Evolutionary conservation across 2,113 vertebrate genomes (phyloP).

Genomic region (Pteropus alecto): DNA sequence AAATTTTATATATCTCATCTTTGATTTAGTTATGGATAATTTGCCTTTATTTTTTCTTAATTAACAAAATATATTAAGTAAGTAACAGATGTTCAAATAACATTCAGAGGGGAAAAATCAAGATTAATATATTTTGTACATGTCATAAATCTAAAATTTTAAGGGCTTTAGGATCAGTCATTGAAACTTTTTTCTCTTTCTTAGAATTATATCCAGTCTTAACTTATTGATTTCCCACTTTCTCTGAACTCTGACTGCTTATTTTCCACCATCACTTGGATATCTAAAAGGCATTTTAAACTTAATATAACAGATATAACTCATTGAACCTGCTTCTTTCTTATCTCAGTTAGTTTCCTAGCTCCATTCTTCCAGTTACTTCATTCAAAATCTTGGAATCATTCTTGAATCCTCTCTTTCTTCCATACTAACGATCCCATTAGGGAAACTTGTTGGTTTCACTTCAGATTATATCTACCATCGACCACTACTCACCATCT

Average conservation of each 20-base stretch:
- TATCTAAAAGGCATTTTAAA: neutral
- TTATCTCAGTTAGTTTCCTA: neutral
- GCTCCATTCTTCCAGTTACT: neutral
- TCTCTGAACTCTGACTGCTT: neutral
- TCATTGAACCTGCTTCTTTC: neutral
- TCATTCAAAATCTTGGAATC: neutral
- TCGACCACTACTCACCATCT: neutral
- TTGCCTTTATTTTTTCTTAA: slow-evolving; percentile 2
- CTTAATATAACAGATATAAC: neutral
- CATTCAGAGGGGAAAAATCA: neutral
- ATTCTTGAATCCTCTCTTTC: neutral
- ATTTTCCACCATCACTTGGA: neutral
- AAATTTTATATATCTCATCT: neutral
- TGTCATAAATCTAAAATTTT: neutral
- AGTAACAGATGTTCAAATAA: neutral
- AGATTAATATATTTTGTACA: neutral
- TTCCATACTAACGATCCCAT: neutral
- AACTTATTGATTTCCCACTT: neutral
- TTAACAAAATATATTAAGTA: neutral
- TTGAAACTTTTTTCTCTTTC: too few relatives aligned
- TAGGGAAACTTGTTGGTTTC: neutral
- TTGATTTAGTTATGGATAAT: neutral
- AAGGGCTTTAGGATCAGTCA: neutral
- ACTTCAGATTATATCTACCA: neutral
- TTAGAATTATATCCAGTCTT: neutral